Evolutionary conservation across 2,797 vertebrate genomes (phyloP).

Genomic region (Chrysocyon brachyurus): DNA sequence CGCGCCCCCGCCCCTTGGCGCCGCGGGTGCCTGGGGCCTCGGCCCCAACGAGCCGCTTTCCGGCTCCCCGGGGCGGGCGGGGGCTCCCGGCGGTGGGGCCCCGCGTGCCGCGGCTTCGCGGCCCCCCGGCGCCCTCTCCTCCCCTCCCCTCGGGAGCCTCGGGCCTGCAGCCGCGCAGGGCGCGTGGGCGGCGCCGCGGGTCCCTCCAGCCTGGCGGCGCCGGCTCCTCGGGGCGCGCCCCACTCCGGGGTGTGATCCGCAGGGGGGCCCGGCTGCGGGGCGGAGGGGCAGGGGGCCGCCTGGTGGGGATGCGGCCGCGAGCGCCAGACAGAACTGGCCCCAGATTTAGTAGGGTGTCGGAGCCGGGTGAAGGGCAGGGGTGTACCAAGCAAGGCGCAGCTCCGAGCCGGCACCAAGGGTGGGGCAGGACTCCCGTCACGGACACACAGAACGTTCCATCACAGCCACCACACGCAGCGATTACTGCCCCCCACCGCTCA

Average conservation of each 20-base stretch:
- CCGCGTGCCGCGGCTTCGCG: not conserved
- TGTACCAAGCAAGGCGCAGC: not conserved
- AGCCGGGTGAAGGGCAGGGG: not conserved
- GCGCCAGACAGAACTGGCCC: not conserved
- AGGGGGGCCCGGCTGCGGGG: not conserved
- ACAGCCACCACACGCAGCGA: not conserved
- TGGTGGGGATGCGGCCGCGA: not conserved
- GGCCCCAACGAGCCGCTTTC: not conserved
- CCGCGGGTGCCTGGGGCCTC: not conserved
- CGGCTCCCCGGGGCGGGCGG: fast-evolving
- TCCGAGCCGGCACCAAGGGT: not conserved
- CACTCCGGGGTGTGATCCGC: not conserved
- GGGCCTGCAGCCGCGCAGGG: not conserved
- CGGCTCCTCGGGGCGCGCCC: not conserved
- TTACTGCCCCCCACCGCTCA: not conserved
- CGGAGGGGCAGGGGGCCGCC: not conserved
- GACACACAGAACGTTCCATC: not conserved
- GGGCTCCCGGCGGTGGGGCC: too few relatives aligned
- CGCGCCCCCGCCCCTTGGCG: not conserved
- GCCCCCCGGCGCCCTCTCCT: too few relatives aligned
- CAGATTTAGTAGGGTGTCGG: not conserved
- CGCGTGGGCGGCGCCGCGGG: fast-evolving
- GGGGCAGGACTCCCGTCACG: not conserved
- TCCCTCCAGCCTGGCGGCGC: not conserved
- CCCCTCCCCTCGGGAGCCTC: not conserved